Evolutionary conservation across 2,888 invertebrate species (phyloP).

Genomic region (Patella ulyssiponensis): DNA sequence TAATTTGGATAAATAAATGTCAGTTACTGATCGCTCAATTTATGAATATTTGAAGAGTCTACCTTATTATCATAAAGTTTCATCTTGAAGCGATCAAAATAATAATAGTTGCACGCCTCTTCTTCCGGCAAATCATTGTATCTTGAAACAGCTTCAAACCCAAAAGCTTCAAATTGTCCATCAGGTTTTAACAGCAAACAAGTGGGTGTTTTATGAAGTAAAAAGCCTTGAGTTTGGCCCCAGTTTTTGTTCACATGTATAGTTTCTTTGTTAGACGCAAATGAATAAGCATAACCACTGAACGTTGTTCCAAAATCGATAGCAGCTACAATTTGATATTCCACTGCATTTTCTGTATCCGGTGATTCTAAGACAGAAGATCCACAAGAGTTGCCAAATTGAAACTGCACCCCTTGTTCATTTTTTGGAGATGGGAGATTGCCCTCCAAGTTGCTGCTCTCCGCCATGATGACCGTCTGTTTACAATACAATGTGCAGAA

Average conservation of each 20-base stretch:
- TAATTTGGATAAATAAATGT: too few species aligned
- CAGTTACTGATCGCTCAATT: too few species aligned
- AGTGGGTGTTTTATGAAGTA: constrained; percentile 64
- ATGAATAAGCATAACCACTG: constrained; percentile 65
- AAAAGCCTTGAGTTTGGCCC: constrained; percentile 65
- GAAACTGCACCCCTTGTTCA: constrained; percentile 3
- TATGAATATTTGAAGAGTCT: not conserved
- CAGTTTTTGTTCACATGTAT: constrained; percentile 66
- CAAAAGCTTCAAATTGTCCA: constrained; percentile 63
- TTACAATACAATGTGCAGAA: constrained; percentile 1
- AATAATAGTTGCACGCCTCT: constrained; percentile 57
- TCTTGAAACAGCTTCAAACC: constrained; percentile 63
- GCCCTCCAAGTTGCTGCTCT: not conserved
- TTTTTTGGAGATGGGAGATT: constrained; percentile 23
- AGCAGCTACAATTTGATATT: constrained; percentile 62
- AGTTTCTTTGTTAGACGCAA: constrained; percentile 56
- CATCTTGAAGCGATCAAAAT: constrained; percentile 66
- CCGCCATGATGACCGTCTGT: constrained; percentile 20
- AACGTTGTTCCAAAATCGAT: constrained; percentile 67
- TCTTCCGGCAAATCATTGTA: constrained; percentile 63
- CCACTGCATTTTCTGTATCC: constrained; percentile 40
- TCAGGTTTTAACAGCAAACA: constrained; percentile 60
- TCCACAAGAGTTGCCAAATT: constrained; percentile 17
- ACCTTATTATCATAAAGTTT: constrained; percentile 65
- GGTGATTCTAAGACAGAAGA: constrained; percentile 29